Percentiles rank a stretch among this genome's conserved stretches.
Conservation (phyloP, 2,888 invertebrate genomes). For the Calameuta idolon region DNA sequence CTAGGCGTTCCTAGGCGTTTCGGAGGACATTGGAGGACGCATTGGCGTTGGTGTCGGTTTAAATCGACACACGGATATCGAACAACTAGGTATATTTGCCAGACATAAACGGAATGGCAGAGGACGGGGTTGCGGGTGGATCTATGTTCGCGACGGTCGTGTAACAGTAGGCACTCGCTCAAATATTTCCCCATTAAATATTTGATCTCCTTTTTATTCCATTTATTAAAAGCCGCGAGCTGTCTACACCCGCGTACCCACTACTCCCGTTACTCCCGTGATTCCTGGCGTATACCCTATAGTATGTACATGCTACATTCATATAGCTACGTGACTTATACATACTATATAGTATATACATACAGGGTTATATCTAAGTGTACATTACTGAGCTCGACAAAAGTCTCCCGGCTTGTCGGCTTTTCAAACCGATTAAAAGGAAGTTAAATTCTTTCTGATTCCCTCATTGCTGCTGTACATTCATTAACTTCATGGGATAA, state of each 20-base stretch:
- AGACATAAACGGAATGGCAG: slow-evolving; percentile 54
- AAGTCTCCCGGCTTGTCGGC: neutral
- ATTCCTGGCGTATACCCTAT: no score
- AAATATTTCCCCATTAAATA: slow-evolving; percentile 62
- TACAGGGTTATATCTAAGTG: neutral
- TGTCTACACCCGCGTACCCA: slow-evolving; percentile 15
- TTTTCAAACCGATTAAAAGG: neutral
- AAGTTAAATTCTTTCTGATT: no score
- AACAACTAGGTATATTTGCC: slow-evolving; percentile 58
- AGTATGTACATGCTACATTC: no score
- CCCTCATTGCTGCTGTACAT: no score
- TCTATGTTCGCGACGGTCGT: slow-evolving; percentile 41
- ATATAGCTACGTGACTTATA: no score
- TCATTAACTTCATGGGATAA: no score
- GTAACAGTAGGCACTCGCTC: slow-evolving; percentile 59
- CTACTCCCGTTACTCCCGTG: no score
- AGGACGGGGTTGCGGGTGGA: slow-evolving; percentile 48
- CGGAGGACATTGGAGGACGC: neutral
- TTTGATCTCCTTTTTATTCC: slow-evolving; percentile 62
- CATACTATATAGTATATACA: no score
- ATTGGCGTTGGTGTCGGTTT: slow-evolving; percentile 44
- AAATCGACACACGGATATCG: slow-evolving; percentile 52
- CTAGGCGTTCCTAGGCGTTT: no score
- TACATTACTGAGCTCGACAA: neutral
- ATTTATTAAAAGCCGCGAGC: slow-evolving; percentile 58